phyloP scores from a whole-genome alignment of 2,888 invertebrate genomes.

The Agrochola circellaris region DNA sequence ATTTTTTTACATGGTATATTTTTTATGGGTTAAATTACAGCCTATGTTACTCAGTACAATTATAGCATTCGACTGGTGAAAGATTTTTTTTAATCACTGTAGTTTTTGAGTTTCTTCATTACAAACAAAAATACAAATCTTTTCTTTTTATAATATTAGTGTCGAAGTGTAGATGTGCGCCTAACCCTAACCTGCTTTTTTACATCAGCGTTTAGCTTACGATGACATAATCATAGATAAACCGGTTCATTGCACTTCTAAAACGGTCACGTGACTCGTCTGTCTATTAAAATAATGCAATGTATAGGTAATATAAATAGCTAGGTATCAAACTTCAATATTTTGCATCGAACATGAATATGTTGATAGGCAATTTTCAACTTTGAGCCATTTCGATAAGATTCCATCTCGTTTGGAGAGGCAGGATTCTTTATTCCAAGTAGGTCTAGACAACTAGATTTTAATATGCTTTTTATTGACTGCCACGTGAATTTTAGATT shows the following conservation, averaged over 20 bases:
- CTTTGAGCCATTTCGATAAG: neutral
- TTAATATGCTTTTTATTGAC: slow-evolving; percentile 48
- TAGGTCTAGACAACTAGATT: slow-evolving; percentile 52
- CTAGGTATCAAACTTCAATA: slow-evolving; percentile 12
- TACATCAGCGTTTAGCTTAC: slow-evolving; percentile 13
- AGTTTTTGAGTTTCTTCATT: no score
- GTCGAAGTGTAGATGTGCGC: neutral
- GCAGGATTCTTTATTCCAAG: slow-evolving; percentile 8
- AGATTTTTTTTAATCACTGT: no score
- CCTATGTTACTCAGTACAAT: no score
- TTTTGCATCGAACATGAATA: slow-evolving; percentile 16
- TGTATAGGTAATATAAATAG: slow-evolving; percentile 32
- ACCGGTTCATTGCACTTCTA: slow-evolving; percentile 65
- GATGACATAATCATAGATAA: slow-evolving; percentile 57
- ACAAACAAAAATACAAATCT: no score
- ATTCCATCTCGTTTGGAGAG: slow-evolving; percentile 7
- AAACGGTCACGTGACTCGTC: slow-evolving; percentile 52
- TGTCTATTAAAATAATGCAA: slow-evolving; percentile 48
- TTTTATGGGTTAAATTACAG: no score
- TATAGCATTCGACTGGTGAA: no score
- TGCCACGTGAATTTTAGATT: slow-evolving; percentile 37
- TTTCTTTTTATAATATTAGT: no score
- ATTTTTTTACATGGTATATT: no score
- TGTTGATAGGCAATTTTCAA: slow-evolving; percentile 1
- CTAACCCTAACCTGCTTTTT: neutral